Evolutionary conservation across 23 tunicate genomes (phyloP).

Genomic region (Halocynthia aurantium): DNA sequence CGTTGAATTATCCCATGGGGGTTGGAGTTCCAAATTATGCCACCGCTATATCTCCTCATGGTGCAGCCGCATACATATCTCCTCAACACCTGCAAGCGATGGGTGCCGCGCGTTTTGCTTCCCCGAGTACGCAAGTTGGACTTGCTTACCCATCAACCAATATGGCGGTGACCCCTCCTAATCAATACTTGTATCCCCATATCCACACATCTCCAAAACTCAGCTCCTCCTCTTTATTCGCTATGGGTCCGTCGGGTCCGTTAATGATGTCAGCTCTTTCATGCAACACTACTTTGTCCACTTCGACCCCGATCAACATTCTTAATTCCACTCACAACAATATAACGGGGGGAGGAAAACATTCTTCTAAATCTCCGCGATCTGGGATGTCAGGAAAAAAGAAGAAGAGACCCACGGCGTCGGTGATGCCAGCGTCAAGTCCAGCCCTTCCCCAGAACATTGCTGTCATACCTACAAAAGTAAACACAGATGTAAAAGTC

Average conservation of each 20-base stretch:
- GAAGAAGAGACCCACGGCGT: conserved; percentile 10
- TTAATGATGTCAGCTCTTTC: conserved; percentile 81
- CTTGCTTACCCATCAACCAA: conserved; percentile 6
- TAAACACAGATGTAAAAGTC: not conserved
- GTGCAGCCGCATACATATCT: conserved; percentile 6
- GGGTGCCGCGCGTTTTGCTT: conserved; percentile 69
- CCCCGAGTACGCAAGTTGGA: conserved; percentile 33
- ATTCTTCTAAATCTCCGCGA: not conserved
- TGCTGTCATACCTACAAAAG: not conserved
- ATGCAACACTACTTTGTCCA: conserved; percentile 7
- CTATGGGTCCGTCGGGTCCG: conserved; percentile 30
- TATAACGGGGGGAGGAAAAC: not conserved
- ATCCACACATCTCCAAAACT: conserved; percentile 50
- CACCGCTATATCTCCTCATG: not conserved
- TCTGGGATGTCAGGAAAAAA: not conserved
- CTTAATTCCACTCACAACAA: not conserved
- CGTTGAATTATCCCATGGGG: conserved; percentile 1
- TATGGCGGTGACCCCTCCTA: conserved; percentile 3
- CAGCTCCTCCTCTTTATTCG: conserved; percentile 27
- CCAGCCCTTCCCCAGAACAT: not conserved
- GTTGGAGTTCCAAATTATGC: conserved; percentile 3
- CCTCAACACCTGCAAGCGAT: conserved; percentile 30
- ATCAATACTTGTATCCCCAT: conserved; percentile 51
- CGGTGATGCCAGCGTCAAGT: not conserved
- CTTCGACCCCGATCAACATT: not conserved